Base-by-base conservation (phyloP, 2,113 vertebrate species). In the Ailuropoda melanoleuca region DNA sequence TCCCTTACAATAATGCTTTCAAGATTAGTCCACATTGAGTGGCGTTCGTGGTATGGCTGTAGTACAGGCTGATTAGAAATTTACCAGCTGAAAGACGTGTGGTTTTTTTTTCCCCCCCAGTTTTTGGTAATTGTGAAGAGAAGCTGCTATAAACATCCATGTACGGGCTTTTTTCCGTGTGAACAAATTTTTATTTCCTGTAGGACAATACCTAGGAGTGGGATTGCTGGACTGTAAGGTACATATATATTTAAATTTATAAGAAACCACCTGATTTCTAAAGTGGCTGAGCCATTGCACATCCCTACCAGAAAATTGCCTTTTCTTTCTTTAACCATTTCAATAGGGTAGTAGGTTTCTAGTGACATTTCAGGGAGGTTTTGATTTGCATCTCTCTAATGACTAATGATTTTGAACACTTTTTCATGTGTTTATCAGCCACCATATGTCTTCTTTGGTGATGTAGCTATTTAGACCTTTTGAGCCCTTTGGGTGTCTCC, bases 51-150 rank as follows among this genome's bases (percentile, higher is more conserved):
- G 12, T 4, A 31, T 11, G 39, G 23, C 23, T 29, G 7, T 24
- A 1, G 3, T 3, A 2, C 15, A 43, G 4, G 19, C 34, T 48
- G 21, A 39, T 50, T 43, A 46, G 5, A 31, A 0, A 10, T 31
- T 46, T 46, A 37, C 6, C 58, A 37, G 29, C 7, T 43, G n/a
- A 88, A 94, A 53, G 66, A 46, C 2, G 23, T 43, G n/a, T 53
- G 39, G 1, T 81, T 68, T 39, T 17, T 39, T 1, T 37, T 23
- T 21, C 17, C n/a, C n/a, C n/a, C n/a, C n/a, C 13, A 66, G 62
- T 31, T 85, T 91, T 34, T 34, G 31, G 34, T 86, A 60, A 88
- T 88, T 88, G 70, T 29, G 11, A 56, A 85, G 18, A 34, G 85
- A 93, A 70, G 31, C 46, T 77, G 19, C 23, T 70, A 4, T 24